phyloP scores from a whole-genome alignment of 2,888 invertebrate species.

The Dromius quadrimaculatus region DNA sequence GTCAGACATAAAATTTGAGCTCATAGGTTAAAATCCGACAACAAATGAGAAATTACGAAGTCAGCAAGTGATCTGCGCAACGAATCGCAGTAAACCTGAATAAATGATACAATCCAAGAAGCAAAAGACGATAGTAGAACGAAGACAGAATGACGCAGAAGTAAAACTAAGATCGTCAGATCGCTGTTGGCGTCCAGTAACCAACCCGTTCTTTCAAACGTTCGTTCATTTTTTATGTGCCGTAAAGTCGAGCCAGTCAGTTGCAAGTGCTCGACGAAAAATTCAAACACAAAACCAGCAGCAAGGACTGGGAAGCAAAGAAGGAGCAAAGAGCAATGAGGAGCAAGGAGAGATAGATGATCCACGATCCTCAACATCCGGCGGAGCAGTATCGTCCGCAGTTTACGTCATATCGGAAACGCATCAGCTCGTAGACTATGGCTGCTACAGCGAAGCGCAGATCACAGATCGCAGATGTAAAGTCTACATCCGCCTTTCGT shows the following conservation, averaged over 20 bases:
- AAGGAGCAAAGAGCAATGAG: neutral
- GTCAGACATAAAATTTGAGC: conserved; percentile 8
- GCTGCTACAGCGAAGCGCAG: neutral
- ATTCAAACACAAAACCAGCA: conserved; percentile 44
- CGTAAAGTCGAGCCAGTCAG: conserved; percentile 43
- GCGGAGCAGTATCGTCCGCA: conserved; percentile 14
- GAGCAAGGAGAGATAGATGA: conserved; percentile 10
- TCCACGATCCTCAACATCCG: conserved; percentile 12
- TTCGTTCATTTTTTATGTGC: conserved; percentile 46
- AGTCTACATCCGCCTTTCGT: conserved; percentile 41
- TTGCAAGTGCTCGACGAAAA: conserved; percentile 40
- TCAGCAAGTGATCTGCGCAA: conserved; percentile 31
- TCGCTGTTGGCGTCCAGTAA: conserved; percentile 23
- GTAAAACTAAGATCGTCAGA: conserved; percentile 15
- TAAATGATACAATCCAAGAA: conserved; percentile 38
- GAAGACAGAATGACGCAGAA: conserved; percentile 11
- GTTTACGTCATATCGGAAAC: conserved; percentile 57
- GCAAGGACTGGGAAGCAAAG: conserved; percentile 9
- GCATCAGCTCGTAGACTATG: conserved; percentile 54
- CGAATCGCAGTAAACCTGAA: conserved; percentile 36
- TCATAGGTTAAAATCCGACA: conserved; percentile 14
- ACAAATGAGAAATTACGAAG: conserved; percentile 31
- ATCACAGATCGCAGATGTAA: conserved; percentile 54
- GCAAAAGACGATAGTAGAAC: conserved; percentile 5
- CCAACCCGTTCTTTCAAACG: conserved; percentile 31